Evolutionary conservation across 2,113 vertebrate species (phyloP).

Genomic region (Pampusana beccarii): DNA sequence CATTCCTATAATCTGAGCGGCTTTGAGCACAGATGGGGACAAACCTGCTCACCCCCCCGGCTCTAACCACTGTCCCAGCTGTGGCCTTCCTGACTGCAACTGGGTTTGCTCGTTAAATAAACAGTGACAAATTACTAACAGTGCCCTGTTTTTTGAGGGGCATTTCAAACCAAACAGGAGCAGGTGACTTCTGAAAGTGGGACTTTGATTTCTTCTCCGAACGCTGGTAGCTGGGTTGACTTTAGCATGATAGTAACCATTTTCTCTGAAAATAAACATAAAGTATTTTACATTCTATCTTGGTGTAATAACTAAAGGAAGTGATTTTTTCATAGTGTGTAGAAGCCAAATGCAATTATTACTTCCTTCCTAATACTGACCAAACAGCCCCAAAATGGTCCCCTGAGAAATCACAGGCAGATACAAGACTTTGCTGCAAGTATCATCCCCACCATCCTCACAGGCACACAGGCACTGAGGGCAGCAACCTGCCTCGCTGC

Average conservation of each 20-base stretch:
- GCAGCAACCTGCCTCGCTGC: neutral
- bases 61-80: neutral
- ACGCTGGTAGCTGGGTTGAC: neutral
- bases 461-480: no score
- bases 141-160: neutral
- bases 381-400: neutral
- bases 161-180: neutral
- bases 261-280: neutral
- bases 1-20: rapidly evolving
- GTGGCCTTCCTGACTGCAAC: no score
- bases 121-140: neutral
- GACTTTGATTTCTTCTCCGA: neutral
- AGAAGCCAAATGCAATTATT: neutral
- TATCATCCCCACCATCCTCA: neutral
- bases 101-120: rapidly evolving
- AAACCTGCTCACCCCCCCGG: neutral
- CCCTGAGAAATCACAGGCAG: neutral
- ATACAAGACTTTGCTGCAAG: neutral
- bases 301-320: neutral
- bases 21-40: neutral
- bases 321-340: neutral
- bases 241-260: neutral
- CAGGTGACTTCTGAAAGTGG: neutral
- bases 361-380: neutral
- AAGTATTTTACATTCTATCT: neutral